Percentiles rank a stretch among this genome's conserved stretches.
Conservation (phyloP, 30 jellyfish, hydroid and myxozoan genomes). For the Aurelia aurita region DNA sequence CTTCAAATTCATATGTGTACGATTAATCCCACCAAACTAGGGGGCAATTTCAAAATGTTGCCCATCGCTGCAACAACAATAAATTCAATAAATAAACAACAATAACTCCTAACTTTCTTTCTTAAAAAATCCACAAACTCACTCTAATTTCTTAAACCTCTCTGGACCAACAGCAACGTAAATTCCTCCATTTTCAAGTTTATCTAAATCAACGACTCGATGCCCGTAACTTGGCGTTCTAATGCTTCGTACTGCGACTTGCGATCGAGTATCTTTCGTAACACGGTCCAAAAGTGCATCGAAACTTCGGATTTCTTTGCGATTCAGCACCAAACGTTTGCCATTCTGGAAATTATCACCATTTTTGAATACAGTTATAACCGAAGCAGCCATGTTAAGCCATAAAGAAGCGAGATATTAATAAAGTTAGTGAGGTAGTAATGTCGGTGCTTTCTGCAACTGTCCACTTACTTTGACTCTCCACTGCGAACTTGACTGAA, state of each 20-base stretch:
- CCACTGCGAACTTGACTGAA: not conserved
- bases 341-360: slow-evolving; percentile 87
- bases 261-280: slow-evolving; percentile 84
- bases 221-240: slow-evolving; percentile 95
- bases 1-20: too few species aligned
- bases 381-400: slow-evolving; percentile 71
- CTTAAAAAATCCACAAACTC: slow-evolving; percentile 13
- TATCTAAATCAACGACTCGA: slow-evolving; percentile 70
- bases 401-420: not conserved
- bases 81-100: not conserved
- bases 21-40: too few species aligned
- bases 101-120: too few species aligned
- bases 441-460: not conserved
- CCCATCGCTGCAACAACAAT: not conserved
- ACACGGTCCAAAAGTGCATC: slow-evolving; percentile 87
- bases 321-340: slow-evolving; percentile 82
- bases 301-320: slow-evolving; percentile 83
- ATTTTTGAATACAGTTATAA: slow-evolving; percentile 79
- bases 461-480: slow-evolving; percentile 66
- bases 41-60: too few species aligned
- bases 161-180: slow-evolving; percentile 96
- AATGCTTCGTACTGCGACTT: slow-evolving; percentile 83
- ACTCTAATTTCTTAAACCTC: slow-evolving; percentile 82
- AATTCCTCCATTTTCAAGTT: slow-evolving; percentile 87
- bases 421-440: not conserved